Conservation (phyloP, 2,113 vertebrate genomes). For the Tupaia tana region DNA sequence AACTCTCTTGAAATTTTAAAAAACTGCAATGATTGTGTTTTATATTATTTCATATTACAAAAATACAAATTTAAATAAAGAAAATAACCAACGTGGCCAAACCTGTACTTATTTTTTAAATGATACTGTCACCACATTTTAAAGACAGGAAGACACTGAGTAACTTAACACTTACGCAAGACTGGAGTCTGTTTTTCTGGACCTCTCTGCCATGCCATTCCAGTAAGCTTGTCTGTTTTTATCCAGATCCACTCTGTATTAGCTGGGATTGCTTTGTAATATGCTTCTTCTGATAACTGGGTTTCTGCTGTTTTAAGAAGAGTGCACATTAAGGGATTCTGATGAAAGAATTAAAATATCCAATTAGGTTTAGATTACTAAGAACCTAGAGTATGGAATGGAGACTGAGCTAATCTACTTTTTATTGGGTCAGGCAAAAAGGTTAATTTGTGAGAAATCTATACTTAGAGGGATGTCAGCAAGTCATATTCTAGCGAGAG, state of each 20-base stretch:
- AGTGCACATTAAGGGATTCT: background rate
- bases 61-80: background rate
- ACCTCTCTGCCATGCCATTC: background rate
- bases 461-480: background rate
- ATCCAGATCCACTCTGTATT: background rate
- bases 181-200: background rate
- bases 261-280: background rate
- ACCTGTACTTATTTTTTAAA: background rate
- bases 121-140: background rate
- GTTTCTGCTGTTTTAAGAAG: background rate
- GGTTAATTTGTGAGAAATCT: background rate
- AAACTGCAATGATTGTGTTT: background rate
- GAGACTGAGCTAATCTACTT: background rate
- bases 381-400: background rate
- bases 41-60: background rate
- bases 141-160: background rate
- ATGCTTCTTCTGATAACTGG: background rate
- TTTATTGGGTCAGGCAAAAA: background rate
- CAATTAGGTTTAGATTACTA: background rate
- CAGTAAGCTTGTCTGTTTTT: background rate
- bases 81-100: background rate
- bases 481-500: background rate
- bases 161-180: background rate
- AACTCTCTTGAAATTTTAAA: background rate
- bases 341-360: conserved; percentile 16